phyloP scores from a whole-genome alignment of 2,113 vertebrate genomes.

The Craseonycteris thonglongyai region DNA sequence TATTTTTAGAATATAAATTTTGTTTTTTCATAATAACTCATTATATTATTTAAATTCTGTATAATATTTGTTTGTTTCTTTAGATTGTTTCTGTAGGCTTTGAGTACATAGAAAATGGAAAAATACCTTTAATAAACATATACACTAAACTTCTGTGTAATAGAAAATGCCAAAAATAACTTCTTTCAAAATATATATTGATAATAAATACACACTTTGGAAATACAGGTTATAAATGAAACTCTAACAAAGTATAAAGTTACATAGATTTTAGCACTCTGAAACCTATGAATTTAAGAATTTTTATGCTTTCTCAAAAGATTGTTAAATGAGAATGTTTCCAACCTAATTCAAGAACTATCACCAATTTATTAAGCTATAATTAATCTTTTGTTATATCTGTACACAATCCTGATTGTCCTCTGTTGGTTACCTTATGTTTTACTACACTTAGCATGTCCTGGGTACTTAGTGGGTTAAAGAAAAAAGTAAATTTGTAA shows the following conservation, averaged over 20 bases:
- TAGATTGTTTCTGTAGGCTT: not conserved
- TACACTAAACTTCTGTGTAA: not conserved
- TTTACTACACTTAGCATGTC: not conserved
- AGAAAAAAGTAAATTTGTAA: slow-evolving; percentile 48
- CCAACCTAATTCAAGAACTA: not conserved
- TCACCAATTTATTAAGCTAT: not conserved
- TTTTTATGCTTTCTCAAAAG: not conserved
- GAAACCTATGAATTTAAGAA: not conserved
- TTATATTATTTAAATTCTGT: not conserved
- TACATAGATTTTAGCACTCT: not conserved
- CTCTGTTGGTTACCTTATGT: not conserved
- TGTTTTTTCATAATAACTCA: not conserved
- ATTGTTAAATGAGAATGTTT: not conserved
- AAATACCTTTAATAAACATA: not conserved
- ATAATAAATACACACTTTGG: not conserved
- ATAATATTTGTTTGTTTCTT: not conserved
- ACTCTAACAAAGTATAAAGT: not conserved
- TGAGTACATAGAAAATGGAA: not conserved
- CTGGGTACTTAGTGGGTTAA: slow-evolving; percentile 32
- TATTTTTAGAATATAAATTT: not conserved
- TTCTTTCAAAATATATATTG: not conserved
- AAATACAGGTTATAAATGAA: not conserved
- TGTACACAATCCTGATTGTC: not conserved
- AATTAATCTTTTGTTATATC: not conserved
- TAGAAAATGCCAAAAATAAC: not conserved